phyloP scores from a whole-genome alignment of 1,140 invertebrate genomes.

The Bilobella aurantiaca region DNA sequence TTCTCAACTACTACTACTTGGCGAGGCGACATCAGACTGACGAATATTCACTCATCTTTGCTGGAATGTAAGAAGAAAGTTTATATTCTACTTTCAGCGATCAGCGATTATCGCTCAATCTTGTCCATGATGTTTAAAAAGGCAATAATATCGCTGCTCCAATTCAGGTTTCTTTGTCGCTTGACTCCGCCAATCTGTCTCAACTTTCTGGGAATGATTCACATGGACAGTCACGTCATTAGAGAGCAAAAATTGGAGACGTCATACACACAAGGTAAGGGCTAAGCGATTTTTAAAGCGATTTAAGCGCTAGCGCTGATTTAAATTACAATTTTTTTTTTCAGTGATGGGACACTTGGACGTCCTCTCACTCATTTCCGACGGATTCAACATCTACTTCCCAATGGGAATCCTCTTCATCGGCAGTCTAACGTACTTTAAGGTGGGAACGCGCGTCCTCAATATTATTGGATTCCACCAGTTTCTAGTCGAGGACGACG shows the following conservation, averaged over 20 bases:
- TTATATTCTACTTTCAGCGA: no score
- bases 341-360: constrained; percentile 99
- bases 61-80: constrained; percentile 75
- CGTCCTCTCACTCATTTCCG: constrained; percentile 89
- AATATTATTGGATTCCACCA: constrained; percentile 70
- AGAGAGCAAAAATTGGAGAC: constrained; percentile 69
- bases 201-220: constrained; percentile 93
- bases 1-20: constrained; percentile 94
- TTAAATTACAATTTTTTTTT: no score
- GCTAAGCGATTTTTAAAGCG: no score
- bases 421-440: constrained; percentile 90
- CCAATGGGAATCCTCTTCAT: constrained; percentile 91
- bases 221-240: constrained; percentile 95
- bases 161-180: constrained; percentile 79
- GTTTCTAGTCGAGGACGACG: constrained; percentile 80
- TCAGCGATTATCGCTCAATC: no score
- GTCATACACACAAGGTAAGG: constrained; percentile 80
- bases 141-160: no score
- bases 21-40: constrained; percentile 96
- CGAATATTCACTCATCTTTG: constrained; percentile 96
- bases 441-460: constrained; percentile 75
- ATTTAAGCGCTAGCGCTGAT: no score
- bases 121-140: no score
- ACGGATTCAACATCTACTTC: constrained; percentile 98
- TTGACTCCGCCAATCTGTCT: constrained; percentile 96